Evolutionary conservation across 2,797 vertebrate genomes (phyloP).

Genomic region (Pogoniulus pusillus): DNA sequence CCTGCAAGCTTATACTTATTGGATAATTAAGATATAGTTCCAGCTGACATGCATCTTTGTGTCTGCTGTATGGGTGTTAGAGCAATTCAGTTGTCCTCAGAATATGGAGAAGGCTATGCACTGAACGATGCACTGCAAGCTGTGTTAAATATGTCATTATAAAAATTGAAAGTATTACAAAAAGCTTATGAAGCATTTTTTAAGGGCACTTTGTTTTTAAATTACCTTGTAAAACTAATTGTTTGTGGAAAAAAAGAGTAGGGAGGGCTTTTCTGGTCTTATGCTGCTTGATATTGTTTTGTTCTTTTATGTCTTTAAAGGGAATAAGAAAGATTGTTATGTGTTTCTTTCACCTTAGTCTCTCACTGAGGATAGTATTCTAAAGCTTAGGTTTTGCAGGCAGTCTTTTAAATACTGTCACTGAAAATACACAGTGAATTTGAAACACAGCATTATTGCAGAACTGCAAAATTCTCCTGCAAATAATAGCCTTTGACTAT

Average conservation of each 20-base stretch:
- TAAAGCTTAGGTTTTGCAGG: background rate
- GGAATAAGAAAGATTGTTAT: background rate
- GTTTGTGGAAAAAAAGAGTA: background rate
- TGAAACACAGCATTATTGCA: background rate
- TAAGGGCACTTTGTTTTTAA: background rate
- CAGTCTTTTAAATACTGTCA: background rate
- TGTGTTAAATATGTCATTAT: background rate
- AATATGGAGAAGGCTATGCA: background rate
- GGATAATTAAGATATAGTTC: background rate
- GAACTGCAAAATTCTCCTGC: background rate
- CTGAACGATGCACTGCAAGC: background rate
- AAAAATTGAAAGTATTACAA: background rate
- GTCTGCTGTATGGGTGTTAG: background rate
- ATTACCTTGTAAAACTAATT: constrained; percentile 11
- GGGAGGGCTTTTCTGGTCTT: background rate
- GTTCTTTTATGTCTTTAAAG: no score
- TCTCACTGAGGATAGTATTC: background rate
- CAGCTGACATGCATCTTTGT: background rate
- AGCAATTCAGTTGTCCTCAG: background rate
- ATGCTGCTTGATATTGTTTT: background rate
- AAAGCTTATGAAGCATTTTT: background rate
- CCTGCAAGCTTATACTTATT: background rate
- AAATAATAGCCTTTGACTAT: constrained; percentile 35
- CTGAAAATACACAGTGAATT: background rate
- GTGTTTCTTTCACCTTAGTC: background rate